A percentile compares a stretch with the other conserved stretches of the same genome.
Conservation (phyloP, 2,113 vertebrate genomes). For the Carassius gibelio region DNA sequence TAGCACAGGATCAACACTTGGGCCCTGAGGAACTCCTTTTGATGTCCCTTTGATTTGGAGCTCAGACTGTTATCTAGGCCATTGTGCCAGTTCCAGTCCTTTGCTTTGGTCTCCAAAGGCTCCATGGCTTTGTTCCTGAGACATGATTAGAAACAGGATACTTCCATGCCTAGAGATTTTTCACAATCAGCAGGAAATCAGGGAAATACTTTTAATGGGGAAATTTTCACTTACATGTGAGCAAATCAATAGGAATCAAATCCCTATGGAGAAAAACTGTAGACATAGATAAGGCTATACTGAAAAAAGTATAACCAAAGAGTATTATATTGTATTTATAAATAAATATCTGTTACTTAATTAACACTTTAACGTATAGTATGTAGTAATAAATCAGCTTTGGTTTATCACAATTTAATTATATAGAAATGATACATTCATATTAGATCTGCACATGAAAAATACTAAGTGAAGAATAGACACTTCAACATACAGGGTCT, state of each 20-base stretch:
- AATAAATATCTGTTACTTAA: neutral
- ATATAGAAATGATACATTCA: neutral
- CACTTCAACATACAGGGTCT: neutral
- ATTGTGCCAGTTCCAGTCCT: conserved; percentile 29
- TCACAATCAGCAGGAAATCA: conserved; percentile 24
- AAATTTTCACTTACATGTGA: neutral
- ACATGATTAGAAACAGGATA: conserved; percentile 15
- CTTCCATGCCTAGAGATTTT: conserved; percentile 1
- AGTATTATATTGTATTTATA: neutral
- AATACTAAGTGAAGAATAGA: neutral
- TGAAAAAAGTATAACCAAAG: neutral
- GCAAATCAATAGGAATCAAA: neutral
- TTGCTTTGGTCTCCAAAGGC: conserved; percentile 41
- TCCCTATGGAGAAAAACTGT: neutral
- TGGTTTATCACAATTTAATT: neutral
- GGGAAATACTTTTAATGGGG: neutral
- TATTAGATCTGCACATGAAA: neutral
- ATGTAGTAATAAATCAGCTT: neutral
- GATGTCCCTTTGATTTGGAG: conserved; percentile 46
- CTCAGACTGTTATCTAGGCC: conserved; percentile 47
- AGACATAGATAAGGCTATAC: neutral
- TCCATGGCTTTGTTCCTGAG: conserved; percentile 20
- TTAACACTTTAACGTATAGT: too few species aligned
- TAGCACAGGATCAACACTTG: conserved; percentile 19
- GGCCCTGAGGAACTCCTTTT: conserved; percentile 36